Conservation (phyloP, 2,888 invertebrate species). For the Suillia variegata region DNA sequence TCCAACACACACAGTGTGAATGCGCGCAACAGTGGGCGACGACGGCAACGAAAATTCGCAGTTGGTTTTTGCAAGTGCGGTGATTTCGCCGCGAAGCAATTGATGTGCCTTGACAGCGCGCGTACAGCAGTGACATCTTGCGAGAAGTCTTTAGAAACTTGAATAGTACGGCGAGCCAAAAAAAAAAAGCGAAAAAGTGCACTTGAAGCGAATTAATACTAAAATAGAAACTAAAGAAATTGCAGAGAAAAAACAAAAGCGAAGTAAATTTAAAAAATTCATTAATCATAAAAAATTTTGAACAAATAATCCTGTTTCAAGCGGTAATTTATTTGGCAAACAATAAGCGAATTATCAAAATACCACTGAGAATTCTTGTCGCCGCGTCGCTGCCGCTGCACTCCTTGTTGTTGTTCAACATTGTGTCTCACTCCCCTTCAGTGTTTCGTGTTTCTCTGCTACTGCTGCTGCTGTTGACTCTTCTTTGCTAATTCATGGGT, state of each 20-base stretch:
- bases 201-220: neutral
- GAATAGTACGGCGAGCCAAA: slow-evolving; percentile 5
- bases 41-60: slow-evolving; percentile 21
- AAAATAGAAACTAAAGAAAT: slow-evolving; percentile 13
- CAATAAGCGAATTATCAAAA: no score
- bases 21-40: slow-evolving; percentile 21
- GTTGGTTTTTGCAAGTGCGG: slow-evolving; percentile 21
- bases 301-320: no score
- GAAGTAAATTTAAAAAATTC: slow-evolving; percentile 16
- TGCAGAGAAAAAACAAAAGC: slow-evolving; percentile 26
- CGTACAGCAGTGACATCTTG: slow-evolving; percentile 19
- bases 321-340: no score
- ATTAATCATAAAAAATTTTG: neutral
- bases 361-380: no score
- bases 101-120: neutral
- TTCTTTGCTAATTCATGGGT: neutral
- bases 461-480: no score
- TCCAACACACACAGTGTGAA: slow-evolving; percentile 10
- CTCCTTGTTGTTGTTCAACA: neutral
- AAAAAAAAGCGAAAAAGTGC: slow-evolving; percentile 10
- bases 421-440: no score
- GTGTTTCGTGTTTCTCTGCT: neutral
- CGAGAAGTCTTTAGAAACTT: neutral
- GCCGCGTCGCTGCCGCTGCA: no score
- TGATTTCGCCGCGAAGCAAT: slow-evolving; percentile 17